Conservation (phyloP, 2,797 vertebrate species). For the Hylomyscus alleni region DNA sequence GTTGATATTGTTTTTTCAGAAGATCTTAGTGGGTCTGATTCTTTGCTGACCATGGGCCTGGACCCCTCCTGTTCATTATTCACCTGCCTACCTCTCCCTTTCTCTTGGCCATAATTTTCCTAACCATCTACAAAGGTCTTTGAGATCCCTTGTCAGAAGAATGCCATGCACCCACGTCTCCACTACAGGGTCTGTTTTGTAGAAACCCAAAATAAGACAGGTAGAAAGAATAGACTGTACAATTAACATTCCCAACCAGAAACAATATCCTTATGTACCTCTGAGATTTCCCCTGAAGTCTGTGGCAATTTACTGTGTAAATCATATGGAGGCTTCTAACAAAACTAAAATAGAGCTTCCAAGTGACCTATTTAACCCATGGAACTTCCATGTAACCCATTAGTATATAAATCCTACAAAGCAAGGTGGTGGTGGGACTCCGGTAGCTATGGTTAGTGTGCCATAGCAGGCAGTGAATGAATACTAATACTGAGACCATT, state of each 20-base stretch:
- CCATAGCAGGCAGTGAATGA: neutral
- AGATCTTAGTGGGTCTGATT: neutral
- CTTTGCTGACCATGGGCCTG: neutral
- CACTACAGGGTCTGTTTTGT: neutral
- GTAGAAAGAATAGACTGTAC: neutral
- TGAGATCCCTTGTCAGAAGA: conserved; percentile 49
- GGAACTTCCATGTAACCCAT: neutral
- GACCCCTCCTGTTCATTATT: neutral
- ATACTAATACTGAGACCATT: neutral
- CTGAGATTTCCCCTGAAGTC: conserved; percentile 23
- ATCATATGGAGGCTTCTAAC: too few species aligned
- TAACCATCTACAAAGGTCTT: neutral
- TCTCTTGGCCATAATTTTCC: neutral
- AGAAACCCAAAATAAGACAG: neutral
- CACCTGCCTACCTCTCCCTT: neutral
- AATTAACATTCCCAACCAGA: neutral
- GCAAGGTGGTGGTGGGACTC: neutral
- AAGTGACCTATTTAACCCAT: too few species aligned
- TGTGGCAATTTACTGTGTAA: neutral
- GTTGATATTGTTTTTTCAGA: too few species aligned
- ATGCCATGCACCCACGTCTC: neutral
- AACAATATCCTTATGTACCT: neutral
- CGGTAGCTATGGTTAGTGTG: too few species aligned
- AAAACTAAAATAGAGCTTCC: too few species aligned
- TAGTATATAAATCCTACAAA: neutral